A percentile compares a stretch with the other conserved stretches of the same genome.
Conservation (phyloP, 2,113 vertebrate genomes). For the Toxotes chatareus region DNA sequence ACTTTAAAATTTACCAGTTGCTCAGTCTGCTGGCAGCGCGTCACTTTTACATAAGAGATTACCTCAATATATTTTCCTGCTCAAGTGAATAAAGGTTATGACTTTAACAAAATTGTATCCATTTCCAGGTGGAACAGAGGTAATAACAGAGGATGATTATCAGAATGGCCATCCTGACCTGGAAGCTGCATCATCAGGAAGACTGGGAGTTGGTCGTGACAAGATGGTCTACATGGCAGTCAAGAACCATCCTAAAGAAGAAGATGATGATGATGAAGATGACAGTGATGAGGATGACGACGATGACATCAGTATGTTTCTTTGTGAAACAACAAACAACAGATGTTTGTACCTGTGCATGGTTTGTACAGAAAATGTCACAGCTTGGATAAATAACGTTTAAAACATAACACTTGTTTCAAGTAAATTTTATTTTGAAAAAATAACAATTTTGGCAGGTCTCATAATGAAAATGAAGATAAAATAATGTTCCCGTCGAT, state of each 20-base stretch:
- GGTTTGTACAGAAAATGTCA: slow-evolving; percentile 48
- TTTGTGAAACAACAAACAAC: neutral
- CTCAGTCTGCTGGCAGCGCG: no score
- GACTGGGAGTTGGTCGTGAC: slow-evolving; percentile 93
- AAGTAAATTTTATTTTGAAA: neutral
- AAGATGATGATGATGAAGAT: slow-evolving; percentile 95
- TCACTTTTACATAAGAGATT: neutral
- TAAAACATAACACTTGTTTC: neutral
- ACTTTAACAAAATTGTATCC: slow-evolving; percentile 17
- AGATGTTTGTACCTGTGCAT: neutral
- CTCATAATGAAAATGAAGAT: neutral
- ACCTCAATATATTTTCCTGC: neutral
- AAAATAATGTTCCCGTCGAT: neutral
- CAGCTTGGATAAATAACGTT: slow-evolving; percentile 47
- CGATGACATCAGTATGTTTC: slow-evolving; percentile 75
- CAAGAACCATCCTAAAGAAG: slow-evolving; percentile 91
- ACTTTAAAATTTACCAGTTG: neutral
- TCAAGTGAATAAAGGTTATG: neutral
- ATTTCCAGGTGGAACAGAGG: slow-evolving; percentile 94
- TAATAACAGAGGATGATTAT: slow-evolving; percentile 96
- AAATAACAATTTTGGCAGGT: neutral
- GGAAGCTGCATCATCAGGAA: slow-evolving; percentile 90
- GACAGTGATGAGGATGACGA: slow-evolving; percentile 76
- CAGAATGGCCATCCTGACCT: slow-evolving; percentile 94
- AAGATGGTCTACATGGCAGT: slow-evolving; percentile 99